These are phyloP conservation scores for Heliconius ethilla DNA, from an alignment of 2,888 invertebrate species.

Conservation along the genomic window DNA sequence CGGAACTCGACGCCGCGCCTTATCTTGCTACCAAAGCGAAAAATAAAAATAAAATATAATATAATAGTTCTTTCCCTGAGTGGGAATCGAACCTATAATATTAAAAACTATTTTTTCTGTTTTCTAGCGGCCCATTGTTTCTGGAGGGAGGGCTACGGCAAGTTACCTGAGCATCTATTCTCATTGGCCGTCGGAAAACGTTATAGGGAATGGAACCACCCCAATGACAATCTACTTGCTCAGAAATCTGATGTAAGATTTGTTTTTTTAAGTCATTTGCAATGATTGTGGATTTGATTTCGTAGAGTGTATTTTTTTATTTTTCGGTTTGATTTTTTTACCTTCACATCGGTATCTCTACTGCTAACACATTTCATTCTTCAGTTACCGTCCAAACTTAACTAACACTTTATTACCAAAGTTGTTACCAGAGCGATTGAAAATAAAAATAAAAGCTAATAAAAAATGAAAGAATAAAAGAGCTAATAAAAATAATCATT, in stretches of 20 bases:
- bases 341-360: neutral
- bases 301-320: neutral
- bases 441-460: too few species aligned
- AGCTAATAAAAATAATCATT: too few species aligned
- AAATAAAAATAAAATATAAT: neutral
- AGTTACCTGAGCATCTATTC: slow-evolving; percentile 51
- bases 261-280: neutral
- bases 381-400: too few species aligned
- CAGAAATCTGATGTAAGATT: slow-evolving; percentile 63
- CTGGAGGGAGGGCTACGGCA: slow-evolving; percentile 52
- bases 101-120: neutral
- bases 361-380: neutral
- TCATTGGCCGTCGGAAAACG: slow-evolving; percentile 64
- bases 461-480: too few species aligned
- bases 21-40: neutral
- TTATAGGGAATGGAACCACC: slow-evolving; percentile 58
- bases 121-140: slow-evolving; percentile 67
- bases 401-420: too few species aligned
- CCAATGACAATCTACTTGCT: slow-evolving; percentile 45
- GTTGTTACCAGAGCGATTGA: too few species aligned
- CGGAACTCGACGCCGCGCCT: neutral
- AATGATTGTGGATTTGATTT: neutral
- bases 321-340: neutral
- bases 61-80: neutral
- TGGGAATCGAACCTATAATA: neutral